Evolutionary conservation across 1,140 invertebrate genomes (phyloP), one percentile per base, ranked within the genome.

Genomic region (Atta cephalotes): DNA sequence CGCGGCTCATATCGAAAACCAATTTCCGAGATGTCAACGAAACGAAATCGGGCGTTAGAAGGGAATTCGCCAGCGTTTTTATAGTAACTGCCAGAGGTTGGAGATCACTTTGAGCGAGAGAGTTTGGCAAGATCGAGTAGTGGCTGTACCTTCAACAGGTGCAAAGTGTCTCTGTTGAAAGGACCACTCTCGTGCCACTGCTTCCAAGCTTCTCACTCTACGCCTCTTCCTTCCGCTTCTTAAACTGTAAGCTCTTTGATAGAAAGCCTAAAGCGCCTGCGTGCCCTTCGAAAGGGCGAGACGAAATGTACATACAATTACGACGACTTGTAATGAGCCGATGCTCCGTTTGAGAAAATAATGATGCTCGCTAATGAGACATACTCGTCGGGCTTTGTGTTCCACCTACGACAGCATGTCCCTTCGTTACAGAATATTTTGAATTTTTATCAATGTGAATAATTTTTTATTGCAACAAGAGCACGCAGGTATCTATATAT

Each of bases 1-100:
- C 66, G 88, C 71, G 89, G 60, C 87, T 86, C 87, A 87, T 84
- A 89, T 90, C 87, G 91, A 92, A 92, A 92, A 92, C 89, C 91
- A 92, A 92, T 92, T 92, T 92, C 90, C 91, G 90, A 92, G 85
- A 91, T 84, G 91, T 92, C 91, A 87, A 88, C 89, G 85, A 87
- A 89, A 88, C 86, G 87, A 88, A 89, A 91, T 92, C 87, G 89
- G 88, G 68, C 80, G 85, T 62, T 87, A 60, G 85, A 62, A 80
- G 86, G 82, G 87, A 88, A 62, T 86, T 86, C 65, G 89, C 35
- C 85, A 82, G 63, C 82, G 70, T 82, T 90, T 91, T 85, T 84
- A 78, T 88, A 87, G 87, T 79, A 88, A 86, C 81, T 70, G 65
- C 58, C 63, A 71, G 77, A 81, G 63, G 77, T 77, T 71, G 76